Base-by-base conservation (phyloP, 1,140 invertebrate species). In the Dendrolimus punctatus region DNA sequence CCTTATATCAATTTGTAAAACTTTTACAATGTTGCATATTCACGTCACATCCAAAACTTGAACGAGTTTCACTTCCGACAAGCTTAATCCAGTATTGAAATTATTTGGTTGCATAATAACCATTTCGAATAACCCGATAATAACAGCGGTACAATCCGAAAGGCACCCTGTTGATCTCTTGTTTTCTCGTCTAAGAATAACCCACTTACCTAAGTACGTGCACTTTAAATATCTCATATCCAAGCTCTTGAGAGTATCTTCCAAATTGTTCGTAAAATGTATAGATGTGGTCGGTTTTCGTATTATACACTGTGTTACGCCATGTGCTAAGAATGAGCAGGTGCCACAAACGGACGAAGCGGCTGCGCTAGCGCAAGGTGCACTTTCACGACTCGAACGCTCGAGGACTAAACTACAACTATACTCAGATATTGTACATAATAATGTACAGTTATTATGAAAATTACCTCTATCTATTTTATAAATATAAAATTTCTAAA, bases 291-390 rank as follows among this genome's bases (percentile, higher is more conserved):
- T 62, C 60, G 57, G 66, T 66, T 57, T 64, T 55, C 47, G 64
- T 60, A 59, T 60, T 62, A 60, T 39, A 71, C 73, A 75, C 64
- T 71, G 55, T 62, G 69, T 78, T 73, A 76, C 76, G 72, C 68
- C 76, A 84, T 79, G 64, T 79, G 76, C 66, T 70, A 66, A 60
- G 69, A 76, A 73, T 67, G 69, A 64, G 68, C 80, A 83, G 80
- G 78, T 83, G 80, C 65, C 54, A 60, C 58, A n/a, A 40, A 10
- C 48, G 10, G 46, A 7, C 10, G 23, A 45, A 62, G 49, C 57
- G 53, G 57, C 40, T 53, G 51, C 64, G 65, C 58, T 62, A 55
- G 55, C 51, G 68, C 76, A 78, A 77, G 73, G 69, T 79, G 77
- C 69, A 71, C 76, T 76, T 83, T 80, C 67, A 71, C 71, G 68